A percentile compares a stretch with the other conserved stretches of the same genome.
Conservation (phyloP, 2,113 vertebrate genomes). For the Otis tarda region DNA sequence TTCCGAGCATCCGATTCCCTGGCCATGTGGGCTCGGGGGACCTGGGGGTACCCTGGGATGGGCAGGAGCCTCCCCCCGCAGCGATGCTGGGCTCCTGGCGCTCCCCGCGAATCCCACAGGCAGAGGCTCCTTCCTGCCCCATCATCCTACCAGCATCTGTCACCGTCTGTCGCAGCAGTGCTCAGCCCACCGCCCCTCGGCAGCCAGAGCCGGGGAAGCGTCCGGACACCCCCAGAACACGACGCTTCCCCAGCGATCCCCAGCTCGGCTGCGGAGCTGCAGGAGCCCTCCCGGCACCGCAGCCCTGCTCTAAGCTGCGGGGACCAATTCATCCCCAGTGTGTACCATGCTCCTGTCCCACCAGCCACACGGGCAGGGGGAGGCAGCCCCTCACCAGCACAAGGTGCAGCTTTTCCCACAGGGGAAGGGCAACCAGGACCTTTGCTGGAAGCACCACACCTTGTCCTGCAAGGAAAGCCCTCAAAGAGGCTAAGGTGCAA, state of each 20-base stretch:
- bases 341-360: accelerated
- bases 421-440: neutral
- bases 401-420: neutral
- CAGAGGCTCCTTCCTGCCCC: slow-evolving; percentile 9
- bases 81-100: accelerated
- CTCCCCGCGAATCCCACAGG: neutral
- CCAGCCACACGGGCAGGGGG: accelerated
- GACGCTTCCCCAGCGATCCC: accelerated
- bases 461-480: neutral
- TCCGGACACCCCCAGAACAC: neutral
- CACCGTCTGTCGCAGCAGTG: neutral
- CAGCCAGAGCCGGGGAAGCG: accelerated
- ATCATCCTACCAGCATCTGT: slow-evolving; percentile 36
- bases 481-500: accelerated
- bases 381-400: neutral
- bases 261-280: neutral
- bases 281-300: accelerated
- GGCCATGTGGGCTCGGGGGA: neutral
- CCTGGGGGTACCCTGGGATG: accelerated
- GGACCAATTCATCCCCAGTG: accelerated
- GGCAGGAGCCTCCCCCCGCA: neutral
- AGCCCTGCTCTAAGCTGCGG: accelerated
- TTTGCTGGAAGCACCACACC: neutral
- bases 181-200: neutral
- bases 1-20: neutral